Percentiles rank a stretch among this genome's conserved stretches.
phyloP scores from a whole-genome alignment of 2,797 vertebrate genomes.

The Novumbra hubbsi region DNA sequence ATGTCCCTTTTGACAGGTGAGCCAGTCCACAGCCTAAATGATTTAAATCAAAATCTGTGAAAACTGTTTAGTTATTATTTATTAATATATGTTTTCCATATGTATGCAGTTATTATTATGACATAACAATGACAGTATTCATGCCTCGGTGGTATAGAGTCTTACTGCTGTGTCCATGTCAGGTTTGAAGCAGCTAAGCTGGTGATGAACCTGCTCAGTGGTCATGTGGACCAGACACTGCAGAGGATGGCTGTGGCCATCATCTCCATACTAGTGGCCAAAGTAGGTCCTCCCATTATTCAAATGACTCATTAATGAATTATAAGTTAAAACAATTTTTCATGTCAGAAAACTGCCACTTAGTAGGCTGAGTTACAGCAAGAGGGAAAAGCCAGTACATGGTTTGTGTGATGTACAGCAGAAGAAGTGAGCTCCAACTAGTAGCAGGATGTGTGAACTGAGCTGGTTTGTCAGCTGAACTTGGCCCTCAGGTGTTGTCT shows the following conservation, averaged over 20 bases:
- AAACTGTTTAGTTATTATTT: neutral
- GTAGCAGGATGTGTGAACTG: too few relatives aligned
- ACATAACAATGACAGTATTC: neutral
- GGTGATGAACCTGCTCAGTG: slow-evolving; percentile 92
- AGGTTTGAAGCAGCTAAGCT: slow-evolving; percentile 91
- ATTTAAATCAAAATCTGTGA: neutral
- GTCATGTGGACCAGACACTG: slow-evolving; percentile 87
- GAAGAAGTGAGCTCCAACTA: too few relatives aligned
- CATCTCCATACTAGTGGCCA: slow-evolving; percentile 89
- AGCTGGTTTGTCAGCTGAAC: too few relatives aligned
- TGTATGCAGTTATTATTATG: too few relatives aligned
- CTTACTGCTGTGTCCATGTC: slow-evolving; percentile 9
- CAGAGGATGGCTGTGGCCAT: slow-evolving; percentile 93
- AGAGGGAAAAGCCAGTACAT: too few relatives aligned
- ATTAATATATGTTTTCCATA: too few relatives aligned
- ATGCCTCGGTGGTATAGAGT: neutral
- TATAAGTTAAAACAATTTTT: neutral
- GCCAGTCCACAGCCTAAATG: slow-evolving; percentile 32
- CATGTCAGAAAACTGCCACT: too few relatives aligned
- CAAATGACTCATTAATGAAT: neutral
- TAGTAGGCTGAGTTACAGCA: too few relatives aligned
- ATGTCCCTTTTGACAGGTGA: slow-evolving; percentile 93
- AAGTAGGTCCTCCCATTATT: slow-evolving; percentile 72
- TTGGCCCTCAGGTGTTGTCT: too few relatives aligned
- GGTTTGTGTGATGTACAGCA: too few relatives aligned